Conservation (phyloP, 2,113 vertebrate species). For the Hemibagrus wyckioides region DNA sequence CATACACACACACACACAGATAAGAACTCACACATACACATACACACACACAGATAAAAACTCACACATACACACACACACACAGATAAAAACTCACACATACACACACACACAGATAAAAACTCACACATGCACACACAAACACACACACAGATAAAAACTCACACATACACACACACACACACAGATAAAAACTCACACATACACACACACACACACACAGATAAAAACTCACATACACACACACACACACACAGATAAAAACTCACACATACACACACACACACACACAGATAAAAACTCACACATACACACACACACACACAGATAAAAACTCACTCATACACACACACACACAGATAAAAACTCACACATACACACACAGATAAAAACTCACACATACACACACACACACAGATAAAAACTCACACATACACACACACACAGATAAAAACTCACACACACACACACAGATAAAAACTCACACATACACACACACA, state of each 20-base stretch:
- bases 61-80: not conserved
- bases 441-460: conserved; percentile 16
- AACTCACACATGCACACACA: not conserved
- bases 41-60: not conserved
- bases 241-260: not conserved
- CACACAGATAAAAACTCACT: too few species aligned
- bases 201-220: conserved; percentile 25
- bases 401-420: conserved; percentile 18
- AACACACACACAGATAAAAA: not conserved
- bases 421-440: too few species aligned
- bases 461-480: conserved; percentile 28
- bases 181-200: too few species aligned
- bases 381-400: not conserved
- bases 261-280: not conserved
- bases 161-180: not conserved
- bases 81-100: too few species aligned
- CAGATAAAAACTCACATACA: not conserved
- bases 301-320: conserved; percentile 66
- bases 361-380: not conserved
- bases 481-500: not conserved
- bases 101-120: conserved; percentile 26
- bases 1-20: conserved; percentile 28
- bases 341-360: conserved; percentile 11
- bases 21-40: too few species aligned
- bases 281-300: too few species aligned